phyloP scores from a whole-genome alignment of 1,140 invertebrate species.

The Cotesia vestalis region DNA sequence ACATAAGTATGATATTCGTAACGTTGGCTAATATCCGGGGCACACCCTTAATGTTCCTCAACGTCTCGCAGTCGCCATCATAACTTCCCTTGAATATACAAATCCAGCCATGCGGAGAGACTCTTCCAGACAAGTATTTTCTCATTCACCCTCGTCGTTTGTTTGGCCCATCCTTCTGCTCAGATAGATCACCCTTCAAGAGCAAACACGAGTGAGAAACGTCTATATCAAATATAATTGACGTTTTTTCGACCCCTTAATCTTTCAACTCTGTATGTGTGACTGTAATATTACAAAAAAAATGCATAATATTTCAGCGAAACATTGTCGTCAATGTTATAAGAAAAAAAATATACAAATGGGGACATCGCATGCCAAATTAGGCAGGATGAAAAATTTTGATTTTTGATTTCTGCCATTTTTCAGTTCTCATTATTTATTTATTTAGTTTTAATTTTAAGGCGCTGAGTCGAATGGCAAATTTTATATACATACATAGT shows the following conservation, averaged over 20 bases:
- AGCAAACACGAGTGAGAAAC: constrained; percentile 39
- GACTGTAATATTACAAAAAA: constrained; percentile 56
- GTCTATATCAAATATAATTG: constrained; percentile 58
- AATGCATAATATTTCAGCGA: constrained; percentile 50
- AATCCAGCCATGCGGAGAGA: constrained; percentile 43
- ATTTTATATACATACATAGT: too few species aligned
- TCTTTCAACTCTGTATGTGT: constrained; percentile 53
- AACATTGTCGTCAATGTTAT: constrained; percentile 56
- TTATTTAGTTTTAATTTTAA: too few species aligned
- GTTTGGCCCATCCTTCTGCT: background rate
- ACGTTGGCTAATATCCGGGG: constrained; percentile 40
- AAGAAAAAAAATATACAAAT: too few species aligned
- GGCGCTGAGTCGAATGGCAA: too few species aligned
- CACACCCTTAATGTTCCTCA: constrained; percentile 28
- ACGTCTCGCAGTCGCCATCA: constrained; percentile 42
- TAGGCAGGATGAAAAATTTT: too few species aligned
- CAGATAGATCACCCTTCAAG: constrained; percentile 33
- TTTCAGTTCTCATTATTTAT: too few species aligned
- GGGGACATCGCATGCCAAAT: too few species aligned
- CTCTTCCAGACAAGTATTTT: constrained; percentile 10
- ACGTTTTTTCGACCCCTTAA: constrained; percentile 45
- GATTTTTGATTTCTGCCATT: too few species aligned
- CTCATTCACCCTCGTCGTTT: background rate
- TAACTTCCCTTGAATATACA: constrained; percentile 48
- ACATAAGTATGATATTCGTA: constrained; percentile 34